Evolutionary conservation across 1,140 invertebrate species (phyloP).

Genomic region (Cataglyphis hispanica): DNA sequence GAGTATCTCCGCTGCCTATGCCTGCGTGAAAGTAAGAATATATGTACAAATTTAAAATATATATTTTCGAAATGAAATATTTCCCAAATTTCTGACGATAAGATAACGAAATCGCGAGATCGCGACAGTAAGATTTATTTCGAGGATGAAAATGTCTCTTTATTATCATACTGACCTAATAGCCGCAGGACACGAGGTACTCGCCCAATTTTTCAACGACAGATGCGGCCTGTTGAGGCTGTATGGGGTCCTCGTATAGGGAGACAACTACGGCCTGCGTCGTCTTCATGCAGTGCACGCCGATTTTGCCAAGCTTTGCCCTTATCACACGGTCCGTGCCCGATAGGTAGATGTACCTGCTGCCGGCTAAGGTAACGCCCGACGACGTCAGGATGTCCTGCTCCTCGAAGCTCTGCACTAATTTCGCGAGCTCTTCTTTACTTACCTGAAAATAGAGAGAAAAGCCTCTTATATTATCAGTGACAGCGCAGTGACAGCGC

Average conservation of each 20-base stretch:
- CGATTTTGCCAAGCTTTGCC: constrained; percentile 96
- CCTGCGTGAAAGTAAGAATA: background rate
- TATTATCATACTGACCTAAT: constrained; percentile 89
- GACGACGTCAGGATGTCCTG: constrained; percentile 94
- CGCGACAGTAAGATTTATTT: background rate
- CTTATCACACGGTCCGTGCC: constrained; percentile 96
- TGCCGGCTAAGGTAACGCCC: constrained; percentile 95
- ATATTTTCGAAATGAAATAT: background rate
- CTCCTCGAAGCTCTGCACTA: constrained; percentile 95
- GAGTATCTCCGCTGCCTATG: too few species aligned
- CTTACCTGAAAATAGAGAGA: constrained; percentile 89
- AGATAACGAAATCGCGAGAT: background rate
- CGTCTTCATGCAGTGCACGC: constrained; percentile 97
- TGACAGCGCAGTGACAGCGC: background rate
- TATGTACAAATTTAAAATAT: background rate
- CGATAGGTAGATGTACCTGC: constrained; percentile 96
- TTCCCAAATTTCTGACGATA: too few species aligned
- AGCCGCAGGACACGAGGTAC: constrained; percentile 97
- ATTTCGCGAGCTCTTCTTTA: constrained; percentile 95
- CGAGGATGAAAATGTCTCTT: background rate
- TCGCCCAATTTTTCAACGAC: constrained; percentile 98
- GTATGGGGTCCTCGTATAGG: constrained; percentile 97
- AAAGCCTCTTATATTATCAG: background rate
- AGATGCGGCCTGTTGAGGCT: constrained; percentile 97
- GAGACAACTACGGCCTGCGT: constrained; percentile 96